Conservation (phyloP, 1,140 invertebrate genomes). For the Episyrphus balteatus region DNA sequence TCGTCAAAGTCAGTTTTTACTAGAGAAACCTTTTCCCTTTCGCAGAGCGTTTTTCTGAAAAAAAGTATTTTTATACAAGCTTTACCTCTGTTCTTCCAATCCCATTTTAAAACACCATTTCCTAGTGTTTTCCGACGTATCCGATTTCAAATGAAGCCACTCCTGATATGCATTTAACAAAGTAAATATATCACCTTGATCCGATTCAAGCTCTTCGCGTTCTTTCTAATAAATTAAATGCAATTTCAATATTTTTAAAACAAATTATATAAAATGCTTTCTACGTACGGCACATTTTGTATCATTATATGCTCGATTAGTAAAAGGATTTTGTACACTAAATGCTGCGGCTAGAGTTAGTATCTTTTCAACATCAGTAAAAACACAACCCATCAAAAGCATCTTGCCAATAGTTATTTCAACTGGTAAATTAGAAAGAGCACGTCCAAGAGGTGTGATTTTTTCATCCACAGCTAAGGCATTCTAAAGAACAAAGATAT, state of each 20-base stretch:
- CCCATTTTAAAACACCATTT: constrained; percentile 82
- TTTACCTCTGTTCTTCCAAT: constrained; percentile 77
- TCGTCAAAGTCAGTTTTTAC: no score
- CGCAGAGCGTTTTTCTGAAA: no score
- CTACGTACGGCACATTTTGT: constrained; percentile 59
- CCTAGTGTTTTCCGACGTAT: constrained; percentile 38
- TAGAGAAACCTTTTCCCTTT: no score
- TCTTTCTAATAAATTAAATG: constrained; percentile 4
- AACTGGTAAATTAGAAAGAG: constrained; percentile 81
- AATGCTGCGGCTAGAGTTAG: constrained; percentile 83
- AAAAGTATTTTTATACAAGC: no score
- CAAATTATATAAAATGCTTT: background rate
- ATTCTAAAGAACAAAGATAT: constrained; percentile 42
- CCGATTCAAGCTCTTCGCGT: constrained; percentile 18
- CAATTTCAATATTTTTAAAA: background rate
- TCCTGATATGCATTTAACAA: constrained; percentile 79
- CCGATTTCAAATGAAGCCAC: constrained; percentile 70
- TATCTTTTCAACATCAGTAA: constrained; percentile 84
- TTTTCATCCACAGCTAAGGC: constrained; percentile 74
- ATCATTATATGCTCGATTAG: constrained; percentile 76
- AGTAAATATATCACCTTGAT: constrained; percentile 89
- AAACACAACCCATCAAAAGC: constrained; percentile 84
- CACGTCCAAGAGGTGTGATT: constrained; percentile 81
- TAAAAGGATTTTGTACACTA: constrained; percentile 89
- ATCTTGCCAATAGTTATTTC: constrained; percentile 95